phyloP scores from a whole-genome alignment of 2,113 vertebrate genomes.

The Origma solitaria region DNA sequence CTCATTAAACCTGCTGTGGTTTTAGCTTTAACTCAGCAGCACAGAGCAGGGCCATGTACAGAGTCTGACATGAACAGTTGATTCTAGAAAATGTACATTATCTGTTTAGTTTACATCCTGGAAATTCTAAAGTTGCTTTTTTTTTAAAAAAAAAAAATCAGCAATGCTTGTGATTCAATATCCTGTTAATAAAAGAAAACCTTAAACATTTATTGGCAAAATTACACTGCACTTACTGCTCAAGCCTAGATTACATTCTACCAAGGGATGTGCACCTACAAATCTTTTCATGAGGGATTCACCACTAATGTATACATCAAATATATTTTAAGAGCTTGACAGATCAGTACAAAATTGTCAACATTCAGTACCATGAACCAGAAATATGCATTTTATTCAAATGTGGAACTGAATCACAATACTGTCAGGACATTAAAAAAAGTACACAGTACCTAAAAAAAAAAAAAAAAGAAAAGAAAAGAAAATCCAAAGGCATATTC shows the following conservation, averaged over 20 bases:
- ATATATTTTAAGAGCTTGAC: background rate
- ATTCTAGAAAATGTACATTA: background rate
- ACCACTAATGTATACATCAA: background rate
- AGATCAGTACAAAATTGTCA: background rate
- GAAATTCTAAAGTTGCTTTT: background rate
- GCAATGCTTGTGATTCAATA: background rate
- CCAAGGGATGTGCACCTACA: background rate
- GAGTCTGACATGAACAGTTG: background rate
- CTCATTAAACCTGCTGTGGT: background rate
- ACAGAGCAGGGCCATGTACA: background rate
- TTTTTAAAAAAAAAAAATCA: background rate
- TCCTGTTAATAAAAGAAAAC: background rate
- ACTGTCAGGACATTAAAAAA: background rate
- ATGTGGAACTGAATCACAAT: background rate
- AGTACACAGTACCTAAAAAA: background rate
- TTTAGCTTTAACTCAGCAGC: background rate
- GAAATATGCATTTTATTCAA: background rate
- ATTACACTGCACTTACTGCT: background rate
- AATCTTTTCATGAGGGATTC: background rate
- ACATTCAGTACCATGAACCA: background rate
- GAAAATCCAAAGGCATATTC: background rate
- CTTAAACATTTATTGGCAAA: background rate
- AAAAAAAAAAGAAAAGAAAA: background rate
- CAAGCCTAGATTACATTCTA: background rate
- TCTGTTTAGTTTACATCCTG: background rate